Base-by-base conservation (phyloP, 2,113 vertebrate genomes). In the Dicentrarchus labrax region DNA sequence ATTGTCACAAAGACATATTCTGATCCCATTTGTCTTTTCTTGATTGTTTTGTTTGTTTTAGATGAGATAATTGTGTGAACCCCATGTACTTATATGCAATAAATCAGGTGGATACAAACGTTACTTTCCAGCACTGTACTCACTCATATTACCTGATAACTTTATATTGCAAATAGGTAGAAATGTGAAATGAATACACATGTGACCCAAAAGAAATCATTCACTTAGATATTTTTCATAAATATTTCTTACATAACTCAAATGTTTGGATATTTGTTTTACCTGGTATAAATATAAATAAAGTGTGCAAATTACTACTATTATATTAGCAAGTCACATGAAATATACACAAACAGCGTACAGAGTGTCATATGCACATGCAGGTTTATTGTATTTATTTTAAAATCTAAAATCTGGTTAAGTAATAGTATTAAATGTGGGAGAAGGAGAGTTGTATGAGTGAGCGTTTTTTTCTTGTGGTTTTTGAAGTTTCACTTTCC, bases 401-500 rank as follows among this genome's bases (percentile, higher is more conserved):
- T 24, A 8, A 39, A 48, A 61, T 50, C 8, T 47, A 6, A 39
- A n/a, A 70, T 56, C 15, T 41, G 41, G 41, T 41, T 41, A 41
- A 41, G 5, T 41, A 41, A 41, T 41, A 41, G 4, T 12, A 39
- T 15, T 15, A 53, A 3, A 13, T 1, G 45, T 13, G 62, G 3
- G 0, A 21, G 1, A 13, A 5, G 30, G 30, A 2, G 0, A 56
- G 50, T 47, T 12, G 51, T 24, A 57, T 4, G 11, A 11, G 2
- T 3, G 48, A 3, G 64, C 8, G 19, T 64, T 76, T 71, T 36
- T 69, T 8, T 41, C 47, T 41, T 76, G 80, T 71, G 53, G 78
- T 38, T 84, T 72, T 72, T 51, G 1, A 17, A 69, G 66, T 93
- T 93, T 93, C 88, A 83, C 78, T 92, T 93, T 92, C 91, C 82